These are phyloP conservation scores for Syngnathus typhle DNA, from an alignment of 2,113 vertebrate genomes.

Conservation along the genomic window DNA sequence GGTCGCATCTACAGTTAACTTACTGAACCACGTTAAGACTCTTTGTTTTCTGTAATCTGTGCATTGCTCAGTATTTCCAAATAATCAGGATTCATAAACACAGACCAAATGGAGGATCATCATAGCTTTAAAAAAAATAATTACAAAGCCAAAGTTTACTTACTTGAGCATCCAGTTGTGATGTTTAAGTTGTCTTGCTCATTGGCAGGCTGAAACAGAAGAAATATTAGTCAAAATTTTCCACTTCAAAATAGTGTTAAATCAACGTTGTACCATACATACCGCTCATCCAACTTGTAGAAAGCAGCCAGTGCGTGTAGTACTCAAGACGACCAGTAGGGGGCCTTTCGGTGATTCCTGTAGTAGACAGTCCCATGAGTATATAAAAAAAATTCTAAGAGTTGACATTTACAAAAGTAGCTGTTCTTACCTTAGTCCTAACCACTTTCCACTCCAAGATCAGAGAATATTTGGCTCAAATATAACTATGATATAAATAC, in stretches of 20 bases:
- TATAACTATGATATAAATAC: no score
- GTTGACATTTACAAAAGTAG: neutral
- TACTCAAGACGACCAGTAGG: conserved; percentile 59
- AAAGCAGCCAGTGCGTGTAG: conserved; percentile 90
- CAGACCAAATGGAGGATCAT: no score
- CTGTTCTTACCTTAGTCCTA: neutral
- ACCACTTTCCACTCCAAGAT: neutral
- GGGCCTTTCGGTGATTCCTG: conserved; percentile 80
- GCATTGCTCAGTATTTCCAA: no score
- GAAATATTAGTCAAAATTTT: neutral
- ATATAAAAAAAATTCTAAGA: neutral
- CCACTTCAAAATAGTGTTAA: neutral
- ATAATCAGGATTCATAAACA: no score
- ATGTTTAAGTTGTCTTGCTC: conserved; percentile 63
- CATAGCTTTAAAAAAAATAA: no score
- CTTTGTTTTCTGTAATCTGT: no score
- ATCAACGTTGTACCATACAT: neutral
- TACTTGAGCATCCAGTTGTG: no score
- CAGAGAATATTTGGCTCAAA: neutral
- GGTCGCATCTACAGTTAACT: no score
- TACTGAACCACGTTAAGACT: no score
- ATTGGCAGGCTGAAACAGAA: conserved; percentile 71
- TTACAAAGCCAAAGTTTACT: no score
- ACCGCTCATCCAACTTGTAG: no score
- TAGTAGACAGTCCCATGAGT: neutral